Percentiles rank a stretch among this genome's conserved stretches.
phyloP scores from a whole-genome alignment of 1,140 invertebrate species.

The Rhyzopertha dominica region DNA sequence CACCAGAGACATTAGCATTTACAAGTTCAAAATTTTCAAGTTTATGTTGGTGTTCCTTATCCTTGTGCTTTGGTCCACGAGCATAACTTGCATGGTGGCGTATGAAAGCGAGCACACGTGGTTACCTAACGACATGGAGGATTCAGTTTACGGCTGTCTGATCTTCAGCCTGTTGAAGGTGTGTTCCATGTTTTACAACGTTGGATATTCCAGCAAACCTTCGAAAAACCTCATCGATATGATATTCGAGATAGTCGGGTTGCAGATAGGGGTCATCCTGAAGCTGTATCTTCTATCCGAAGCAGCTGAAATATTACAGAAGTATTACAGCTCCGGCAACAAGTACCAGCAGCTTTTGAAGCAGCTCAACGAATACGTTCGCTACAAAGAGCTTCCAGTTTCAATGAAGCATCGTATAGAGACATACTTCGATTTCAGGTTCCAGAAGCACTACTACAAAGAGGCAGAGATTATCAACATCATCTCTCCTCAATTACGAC shows the following conservation, averaged over 20 bases:
- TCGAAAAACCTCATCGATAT: too few relatives aligned
- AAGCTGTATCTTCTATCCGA: too few relatives aligned
- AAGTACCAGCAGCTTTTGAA: constrained; percentile 23
- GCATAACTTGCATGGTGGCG: neutral
- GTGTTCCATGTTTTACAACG: too few relatives aligned
- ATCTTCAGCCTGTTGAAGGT: too few relatives aligned
- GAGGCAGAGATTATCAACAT: constrained; percentile 22
- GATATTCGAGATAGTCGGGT: too few relatives aligned
- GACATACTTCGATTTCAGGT: constrained; percentile 30
- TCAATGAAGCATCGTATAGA: constrained; percentile 20
- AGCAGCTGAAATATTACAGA: too few relatives aligned
- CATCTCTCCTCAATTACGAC: constrained; percentile 16
- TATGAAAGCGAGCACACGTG: neutral
- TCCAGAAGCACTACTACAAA: constrained; percentile 30
- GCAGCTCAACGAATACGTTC: constrained; percentile 25
- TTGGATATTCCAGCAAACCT: too few relatives aligned
- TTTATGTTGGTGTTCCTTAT: neutral
- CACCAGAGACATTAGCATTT: neutral
- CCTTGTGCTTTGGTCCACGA: neutral
- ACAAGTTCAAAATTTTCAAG: constrained; percentile 6
- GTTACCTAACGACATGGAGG: too few relatives aligned
- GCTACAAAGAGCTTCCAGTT: constrained; percentile 23
- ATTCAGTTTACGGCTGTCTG: too few relatives aligned
- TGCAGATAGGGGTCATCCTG: too few relatives aligned
- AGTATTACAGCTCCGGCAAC: too few relatives aligned